Evolutionary conservation across 2,888 invertebrate species (phyloP), one percentile per base, ranked within the genome.

Genomic region (Spodoptera littoralis): DNA sequence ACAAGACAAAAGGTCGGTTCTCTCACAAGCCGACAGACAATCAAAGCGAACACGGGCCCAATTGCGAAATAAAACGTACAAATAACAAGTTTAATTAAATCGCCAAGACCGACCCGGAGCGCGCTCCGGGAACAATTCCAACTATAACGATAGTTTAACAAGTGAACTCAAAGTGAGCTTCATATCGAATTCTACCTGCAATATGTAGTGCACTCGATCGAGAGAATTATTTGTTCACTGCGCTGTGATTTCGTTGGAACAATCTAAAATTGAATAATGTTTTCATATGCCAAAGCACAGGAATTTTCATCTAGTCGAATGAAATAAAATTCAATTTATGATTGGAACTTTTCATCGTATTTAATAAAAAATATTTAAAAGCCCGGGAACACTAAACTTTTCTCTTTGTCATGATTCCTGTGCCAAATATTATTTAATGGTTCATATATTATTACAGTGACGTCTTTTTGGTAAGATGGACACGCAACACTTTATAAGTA

Each of bases 11-110:
- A 88, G 86, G 84, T 83, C 72, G 80, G 82, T 83, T 81, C 79
- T 77, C 80, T 84, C 82, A 84, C 84, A 82, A 85, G 80, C 87
- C 86, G 84, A 82, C 87, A 82, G 87, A 88, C 90, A 91, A 90
- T 92, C 92, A 92, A 93, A 92, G 91, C 86, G 88, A 87, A 85
- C 84, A 84, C 83, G 83, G 83, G 84, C 83, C 87, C 90, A 87
- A 91, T 92, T 89, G 90, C 87, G 87, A 93, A 92, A 93, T 93
- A 93, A 94, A 93, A 94, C 90, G 89, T 90, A 91, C 91, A 93
- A 93, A 92, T 93, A 93, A 91, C 92, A 92, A 90, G 90, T 94
- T 94, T 94, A 94, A 94, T 94, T 94, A 94, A 94, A 94, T 93
- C 86, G 92, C 88, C 88, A 92, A 91, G 90, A 91, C 83, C 88